Base-by-base conservation (phyloP, 1,140 invertebrate genomes). In the Choristoneura fumiferana region DNA sequence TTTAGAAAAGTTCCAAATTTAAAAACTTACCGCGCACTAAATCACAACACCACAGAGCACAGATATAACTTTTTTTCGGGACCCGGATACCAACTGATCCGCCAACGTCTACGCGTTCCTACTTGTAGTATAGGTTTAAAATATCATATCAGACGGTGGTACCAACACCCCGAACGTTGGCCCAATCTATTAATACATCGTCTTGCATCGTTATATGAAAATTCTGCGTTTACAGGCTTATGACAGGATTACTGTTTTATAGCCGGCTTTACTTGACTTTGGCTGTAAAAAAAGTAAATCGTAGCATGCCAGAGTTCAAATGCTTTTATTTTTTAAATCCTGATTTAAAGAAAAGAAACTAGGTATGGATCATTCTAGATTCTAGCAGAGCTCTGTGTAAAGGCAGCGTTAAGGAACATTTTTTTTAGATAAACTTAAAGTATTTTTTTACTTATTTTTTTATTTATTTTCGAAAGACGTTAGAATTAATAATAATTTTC, bases 51-150 rank as follows among this genome's bases (percentile, higher is more conserved):
- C 43, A 49, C 43, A 49, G 43, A 49, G 6, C 43, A 49, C 43
- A n/a, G 12, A 29, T 29, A 1, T 12, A n/a, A 29, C 22, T 18
- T 49, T 49, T 49, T 49, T 33, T 33, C 43, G 29, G 43, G 43
- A 49, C 43, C 43, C 43, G 43, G 43, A 49, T 29, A 29, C 43
- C n/a, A 15, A 17, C 17, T 3, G 43, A 49, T 18, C 18, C 18
- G 37, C 57, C 33, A 52, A 65, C 68, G 71, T 73, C 70, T 69
- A 71, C 68, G 38, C 71, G 62, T 55, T 60, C 55, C 62, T 74
- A 65, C 54, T 63, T 49, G 68, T 69, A 69, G 70, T 71, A 67
- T 71, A 65, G 54, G 71, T 73, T 70, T 74, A 69, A 72, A 76
- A 72, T 72, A 76, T 72, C 63, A 61, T 71, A 70, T 66, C 64